phyloP scores from a whole-genome alignment of 2,888 invertebrate species.

The Diloba caeruleocephala region DNA sequence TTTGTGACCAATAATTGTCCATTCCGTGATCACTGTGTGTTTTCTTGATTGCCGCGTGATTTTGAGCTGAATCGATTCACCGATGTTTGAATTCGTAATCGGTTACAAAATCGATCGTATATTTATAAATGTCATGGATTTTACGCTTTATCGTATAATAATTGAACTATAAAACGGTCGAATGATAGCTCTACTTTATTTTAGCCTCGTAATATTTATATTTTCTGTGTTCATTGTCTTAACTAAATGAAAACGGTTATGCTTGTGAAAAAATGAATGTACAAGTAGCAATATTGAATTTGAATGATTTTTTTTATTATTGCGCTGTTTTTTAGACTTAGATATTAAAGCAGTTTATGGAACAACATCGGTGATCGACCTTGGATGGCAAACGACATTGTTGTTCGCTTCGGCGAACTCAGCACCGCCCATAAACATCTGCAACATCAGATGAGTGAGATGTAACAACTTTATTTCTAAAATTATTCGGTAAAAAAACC shows the following conservation, averaged over 20 bases:
- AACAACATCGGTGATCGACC: no score
- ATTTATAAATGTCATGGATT: constrained; percentile 79
- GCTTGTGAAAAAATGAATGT: constrained; percentile 27
- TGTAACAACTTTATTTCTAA: no score
- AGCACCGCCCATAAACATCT: no score
- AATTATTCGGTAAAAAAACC: no score
- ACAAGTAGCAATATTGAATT: constrained; percentile 1
- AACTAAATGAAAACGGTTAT: constrained; percentile 28
- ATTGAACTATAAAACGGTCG: constrained; percentile 59
- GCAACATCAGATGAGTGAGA: no score
- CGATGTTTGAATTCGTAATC: constrained; percentile 69
- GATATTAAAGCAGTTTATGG: constrained; percentile 25
- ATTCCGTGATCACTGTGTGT: constrained; percentile 65
- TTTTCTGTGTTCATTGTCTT: constrained; percentile 19
- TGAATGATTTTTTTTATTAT: constrained; percentile 8
- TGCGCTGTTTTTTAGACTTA: constrained; percentile 21
- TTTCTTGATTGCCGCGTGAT: constrained; percentile 65
- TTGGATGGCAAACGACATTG: no score
- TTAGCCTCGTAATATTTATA: constrained; percentile 35
- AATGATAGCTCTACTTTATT: constrained; percentile 55
- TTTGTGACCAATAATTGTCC: constrained; percentile 63
- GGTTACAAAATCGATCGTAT: constrained; percentile 70
- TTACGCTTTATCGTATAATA: constrained; percentile 68
- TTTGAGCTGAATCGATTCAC: constrained; percentile 63
- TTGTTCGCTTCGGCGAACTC: no score